These are phyloP conservation scores for Hypothenemus hampei DNA, from an alignment of 1,140 invertebrate genomes.

Conservation along the genomic window DNA sequence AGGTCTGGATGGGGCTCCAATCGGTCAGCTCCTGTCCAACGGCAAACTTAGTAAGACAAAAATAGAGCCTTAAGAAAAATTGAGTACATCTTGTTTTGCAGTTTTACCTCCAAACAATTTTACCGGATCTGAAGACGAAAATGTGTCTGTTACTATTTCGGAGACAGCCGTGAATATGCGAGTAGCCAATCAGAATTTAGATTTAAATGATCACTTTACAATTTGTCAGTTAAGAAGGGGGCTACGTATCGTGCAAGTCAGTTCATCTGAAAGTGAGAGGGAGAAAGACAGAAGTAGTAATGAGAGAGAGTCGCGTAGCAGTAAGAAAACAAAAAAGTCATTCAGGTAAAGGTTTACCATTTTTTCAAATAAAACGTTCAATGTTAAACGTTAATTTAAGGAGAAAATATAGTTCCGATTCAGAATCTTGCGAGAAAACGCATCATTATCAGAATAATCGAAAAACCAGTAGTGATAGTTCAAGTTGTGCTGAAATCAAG, in stretches of 20 bases:
- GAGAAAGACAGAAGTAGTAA: conserved; percentile 28
- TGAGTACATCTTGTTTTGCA: neutral
- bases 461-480: conserved; percentile 38
- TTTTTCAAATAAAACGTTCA: too few relatives aligned
- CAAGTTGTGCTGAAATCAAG: conserved; percentile 43
- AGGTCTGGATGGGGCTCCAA: conserved; percentile 51
- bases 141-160: conserved; percentile 49
- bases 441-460: conserved; percentile 38
- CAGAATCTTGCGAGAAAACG: conserved; percentile 22
- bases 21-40: conserved; percentile 51
- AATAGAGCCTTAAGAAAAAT: neutral
- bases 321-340: too few relatives aligned
- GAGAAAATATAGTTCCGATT: too few relatives aligned
- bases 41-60: conserved; percentile 41
- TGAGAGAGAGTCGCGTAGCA: too few relatives aligned
- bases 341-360: too few relatives aligned
- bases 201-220: conserved; percentile 49
- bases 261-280: conserved; percentile 27
- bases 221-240: conserved; percentile 49
- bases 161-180: conserved; percentile 54
- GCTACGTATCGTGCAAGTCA: conserved; percentile 39
- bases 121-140: conserved; percentile 53
- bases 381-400: too few relatives aligned
- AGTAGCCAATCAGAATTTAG: conserved; percentile 48
- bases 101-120: conserved; percentile 33